Evolutionary conservation across 2,797 vertebrate species (phyloP), one percentile per base, ranked within the genome.

Genomic region (Phataginus tricuspis): DNA sequence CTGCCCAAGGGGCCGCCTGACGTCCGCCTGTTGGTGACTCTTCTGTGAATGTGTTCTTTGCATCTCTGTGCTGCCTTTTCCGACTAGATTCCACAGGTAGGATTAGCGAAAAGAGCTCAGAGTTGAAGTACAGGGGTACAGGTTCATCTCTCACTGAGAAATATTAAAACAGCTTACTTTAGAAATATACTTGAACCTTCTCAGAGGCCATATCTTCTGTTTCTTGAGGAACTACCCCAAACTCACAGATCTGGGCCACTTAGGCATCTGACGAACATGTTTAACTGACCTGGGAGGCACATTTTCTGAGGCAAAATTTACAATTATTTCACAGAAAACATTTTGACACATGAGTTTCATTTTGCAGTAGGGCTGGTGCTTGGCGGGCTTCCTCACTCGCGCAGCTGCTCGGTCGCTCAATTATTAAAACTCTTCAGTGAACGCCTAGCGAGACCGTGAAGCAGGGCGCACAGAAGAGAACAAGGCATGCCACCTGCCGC

Each of bases 81-180:
- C 87, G 74, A 91, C 78, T 92, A 92, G 71, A 90, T 82, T 96
- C 95, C 95, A 92, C 90, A 83, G 64, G 69, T 90, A 93, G 61
- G 61, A 83, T 96, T 97, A 97, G 88, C 82, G 79, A 90, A 95
- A 92, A 78, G 77, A 88, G 37, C 57, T 95, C 55, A 63, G 84
- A 12, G 21, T 86, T 92, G 86, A 92, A 83, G 64, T 86, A 84
- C 79, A 79, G 87, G 77, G 29, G 53, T 21, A 80, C 83, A 64
- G 78, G 91, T 86, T 78, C 78, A 91, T 89, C 86, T 94, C 93
- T 95, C 27, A 49, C 86, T 63, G 42, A 94, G 86, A 92, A 96
- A 97, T 92, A 93, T 84, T 93, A 83, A 94, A 97, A 91, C 74
- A 92, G 34, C 63, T 96, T 39, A 75, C 82, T 95, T 87, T 80